Conservation (phyloP, 2,797 vertebrate species). For the Urosaurus nigricauda region DNA sequence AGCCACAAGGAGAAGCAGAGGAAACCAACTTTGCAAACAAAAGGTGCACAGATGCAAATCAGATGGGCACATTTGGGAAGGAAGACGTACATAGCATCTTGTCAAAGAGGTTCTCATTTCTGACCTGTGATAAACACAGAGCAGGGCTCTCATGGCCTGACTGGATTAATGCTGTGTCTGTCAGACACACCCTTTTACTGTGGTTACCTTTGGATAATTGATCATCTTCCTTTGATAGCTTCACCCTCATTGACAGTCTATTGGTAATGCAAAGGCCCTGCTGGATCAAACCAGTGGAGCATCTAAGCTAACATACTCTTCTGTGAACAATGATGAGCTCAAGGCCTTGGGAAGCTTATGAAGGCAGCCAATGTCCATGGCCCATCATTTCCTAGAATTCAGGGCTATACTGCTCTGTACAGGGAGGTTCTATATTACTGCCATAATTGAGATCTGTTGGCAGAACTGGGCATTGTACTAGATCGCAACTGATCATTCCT, state of each 20-base stretch:
- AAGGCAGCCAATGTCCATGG: not conserved
- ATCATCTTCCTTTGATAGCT: not conserved
- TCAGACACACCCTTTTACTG: not conserved
- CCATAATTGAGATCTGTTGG: too few relatives aligned
- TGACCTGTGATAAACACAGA: not conserved
- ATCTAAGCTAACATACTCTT: not conserved
- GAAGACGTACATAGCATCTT: constrained; percentile 9
- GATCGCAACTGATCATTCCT: too few relatives aligned
- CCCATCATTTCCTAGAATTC: not conserved
- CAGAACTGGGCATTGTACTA: too few relatives aligned
- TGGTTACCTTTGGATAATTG: not conserved
- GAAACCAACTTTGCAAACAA: not conserved
- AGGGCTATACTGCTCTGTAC: not conserved
- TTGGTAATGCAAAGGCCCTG: not conserved
- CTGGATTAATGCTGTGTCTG: not conserved
- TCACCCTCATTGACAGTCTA: not conserved
- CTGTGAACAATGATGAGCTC: not conserved
- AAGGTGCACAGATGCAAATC: not conserved
- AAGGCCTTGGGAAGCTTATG: not conserved
- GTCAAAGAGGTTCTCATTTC: not conserved
- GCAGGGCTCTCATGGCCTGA: not conserved
- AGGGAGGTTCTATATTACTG: not conserved
- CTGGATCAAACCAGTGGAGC: not conserved
- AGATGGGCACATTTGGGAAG: constrained; percentile 7
- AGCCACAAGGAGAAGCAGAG: too few relatives aligned